These are phyloP conservation scores for Aquatica leii DNA, from an alignment of 2,888 invertebrate species.

Conservation along the genomic window DNA sequence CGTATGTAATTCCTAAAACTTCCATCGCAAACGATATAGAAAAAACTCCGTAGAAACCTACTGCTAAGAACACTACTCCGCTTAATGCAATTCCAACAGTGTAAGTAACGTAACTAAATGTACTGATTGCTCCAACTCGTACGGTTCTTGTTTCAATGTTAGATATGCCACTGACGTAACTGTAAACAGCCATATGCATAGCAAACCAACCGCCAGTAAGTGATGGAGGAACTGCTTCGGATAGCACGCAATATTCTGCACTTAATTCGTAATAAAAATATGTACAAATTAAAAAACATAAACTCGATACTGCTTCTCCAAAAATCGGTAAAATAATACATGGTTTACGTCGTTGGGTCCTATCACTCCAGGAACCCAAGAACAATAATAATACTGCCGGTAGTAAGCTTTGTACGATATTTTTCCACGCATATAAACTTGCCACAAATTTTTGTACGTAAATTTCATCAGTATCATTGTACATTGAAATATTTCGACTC, in stretches of 20 bases:
- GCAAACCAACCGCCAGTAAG: conserved; percentile 67
- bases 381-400: conserved; percentile 80
- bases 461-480: conserved; percentile 45
- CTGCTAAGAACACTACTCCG: conserved; percentile 61
- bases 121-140: conserved; percentile 67
- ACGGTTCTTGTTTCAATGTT: conserved; percentile 65
- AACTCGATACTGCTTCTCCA: conserved; percentile 70
- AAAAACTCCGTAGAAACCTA: conserved; percentile 51
- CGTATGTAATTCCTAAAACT: conserved; percentile 45
- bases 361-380: conserved; percentile 77
- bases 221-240: conserved; percentile 64
- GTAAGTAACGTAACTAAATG: conserved; percentile 64
- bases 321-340: conserved; percentile 80
- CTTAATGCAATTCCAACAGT: conserved; percentile 63
- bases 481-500: conserved; percentile 41
- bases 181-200: conserved; percentile 66
- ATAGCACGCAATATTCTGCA: conserved; percentile 62
- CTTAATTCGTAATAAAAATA: conserved; percentile 65
- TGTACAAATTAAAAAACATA: conserved; percentile 63
- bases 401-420: conserved; percentile 77
- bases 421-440: conserved; percentile 82
- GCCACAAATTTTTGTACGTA: conserved; percentile 74
- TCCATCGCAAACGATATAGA: conserved; percentile 43
- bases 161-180: conserved; percentile 69
- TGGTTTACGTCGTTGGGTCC: conserved; percentile 71